Conservation (phyloP, 2,797 vertebrate species). For the Dromococcyx pavoninus region DNA sequence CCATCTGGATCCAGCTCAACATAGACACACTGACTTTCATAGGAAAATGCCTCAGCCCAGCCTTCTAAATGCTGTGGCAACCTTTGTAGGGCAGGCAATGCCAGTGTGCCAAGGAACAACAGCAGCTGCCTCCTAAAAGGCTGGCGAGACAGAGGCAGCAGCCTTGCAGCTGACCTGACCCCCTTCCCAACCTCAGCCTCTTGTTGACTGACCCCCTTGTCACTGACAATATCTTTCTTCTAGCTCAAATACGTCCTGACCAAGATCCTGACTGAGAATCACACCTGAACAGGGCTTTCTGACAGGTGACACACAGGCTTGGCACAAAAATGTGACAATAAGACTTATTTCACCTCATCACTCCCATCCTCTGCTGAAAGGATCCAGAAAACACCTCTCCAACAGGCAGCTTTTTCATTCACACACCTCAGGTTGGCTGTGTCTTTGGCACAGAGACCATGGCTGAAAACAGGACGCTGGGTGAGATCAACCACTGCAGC, state of each 20-base stretch:
- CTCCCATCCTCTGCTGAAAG: neutral
- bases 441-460: neutral
- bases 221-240: neutral
- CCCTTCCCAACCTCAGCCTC: neutral
- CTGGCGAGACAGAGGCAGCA: neutral
- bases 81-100: neutral
- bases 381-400: neutral
- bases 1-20: neutral
- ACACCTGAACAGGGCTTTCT: neutral
- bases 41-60: neutral
- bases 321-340: neutral
- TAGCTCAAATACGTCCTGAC: neutral
- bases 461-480: neutral
- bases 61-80: neutral
- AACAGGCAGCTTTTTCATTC: neutral
- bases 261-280: neutral
- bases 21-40: neutral
- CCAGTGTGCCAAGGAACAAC: neutral
- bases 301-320: neutral
- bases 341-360: neutral
- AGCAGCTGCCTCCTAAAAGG: accelerated
- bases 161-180: neutral
- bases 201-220: neutral
- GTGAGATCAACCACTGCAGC: neutral
- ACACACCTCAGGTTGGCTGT: neutral